A percentile compares a stretch with the other conserved stretches of the same genome.
These are phyloP conservation scores for Prunella himalayana DNA, from an alignment of 2,113 vertebrate genomes.

Conservation along the genomic window DNA sequence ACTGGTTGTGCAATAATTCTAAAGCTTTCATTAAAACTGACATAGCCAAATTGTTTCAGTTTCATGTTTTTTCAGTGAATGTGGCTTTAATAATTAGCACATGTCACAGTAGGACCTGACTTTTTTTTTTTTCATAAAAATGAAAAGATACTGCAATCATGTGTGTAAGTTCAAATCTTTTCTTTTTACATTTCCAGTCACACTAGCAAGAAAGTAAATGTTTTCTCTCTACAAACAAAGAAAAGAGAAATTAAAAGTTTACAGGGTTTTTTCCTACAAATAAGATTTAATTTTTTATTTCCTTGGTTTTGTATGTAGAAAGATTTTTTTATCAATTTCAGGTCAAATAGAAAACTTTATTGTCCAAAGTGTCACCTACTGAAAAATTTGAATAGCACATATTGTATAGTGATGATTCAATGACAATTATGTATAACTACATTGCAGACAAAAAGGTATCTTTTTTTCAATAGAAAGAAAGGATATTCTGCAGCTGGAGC, in stretches of 20 bases:
- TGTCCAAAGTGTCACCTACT: not conserved
- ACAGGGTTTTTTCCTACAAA: not conserved
- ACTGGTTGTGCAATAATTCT: not conserved
- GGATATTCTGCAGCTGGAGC: not conserved
- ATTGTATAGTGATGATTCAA: not conserved
- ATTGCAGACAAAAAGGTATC: not conserved
- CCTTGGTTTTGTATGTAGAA: not conserved
- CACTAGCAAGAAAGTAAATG: not conserved
- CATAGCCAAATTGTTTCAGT: not conserved
- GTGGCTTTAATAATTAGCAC: not conserved
- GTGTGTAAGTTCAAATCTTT: not conserved
- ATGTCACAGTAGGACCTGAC: not conserved
- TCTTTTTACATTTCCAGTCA: not conserved
- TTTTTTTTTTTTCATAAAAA: not conserved
- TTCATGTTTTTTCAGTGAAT: rapidly evolving
- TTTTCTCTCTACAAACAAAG: not conserved
- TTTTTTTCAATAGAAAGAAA: not conserved
- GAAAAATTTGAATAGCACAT: not conserved
- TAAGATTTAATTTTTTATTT: not conserved
- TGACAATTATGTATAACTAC: not conserved
- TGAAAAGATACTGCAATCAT: not conserved
- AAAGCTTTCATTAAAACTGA: not conserved
- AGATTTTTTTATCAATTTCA: not conserved
- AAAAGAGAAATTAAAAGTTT: not conserved
- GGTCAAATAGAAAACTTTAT: not conserved